Evolutionary conservation across 2,113 vertebrate species (phyloP).

Genomic region (Zosterops japonicus): DNA sequence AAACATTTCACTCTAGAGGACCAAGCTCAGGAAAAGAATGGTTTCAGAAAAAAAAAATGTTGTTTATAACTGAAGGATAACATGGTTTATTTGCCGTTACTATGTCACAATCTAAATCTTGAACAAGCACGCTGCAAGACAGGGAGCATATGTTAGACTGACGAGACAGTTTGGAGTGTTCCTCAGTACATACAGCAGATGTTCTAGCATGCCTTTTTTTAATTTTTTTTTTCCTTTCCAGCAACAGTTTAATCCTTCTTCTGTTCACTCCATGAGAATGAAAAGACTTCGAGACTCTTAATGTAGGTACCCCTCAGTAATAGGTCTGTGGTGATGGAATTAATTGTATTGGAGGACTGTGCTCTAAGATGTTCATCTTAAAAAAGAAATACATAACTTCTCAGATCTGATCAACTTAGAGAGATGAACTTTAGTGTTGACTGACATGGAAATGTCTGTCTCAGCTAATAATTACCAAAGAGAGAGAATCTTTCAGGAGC

Average conservation of each 20-base stretch:
- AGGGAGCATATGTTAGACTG: slow-evolving; percentile 51
- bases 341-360: background rate
- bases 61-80: background rate
- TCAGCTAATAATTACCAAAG: background rate
- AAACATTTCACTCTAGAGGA: background rate
- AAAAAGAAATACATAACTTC: background rate
- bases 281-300: background rate
- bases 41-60: background rate
- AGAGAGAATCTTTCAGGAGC: background rate
- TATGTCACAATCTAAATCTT: background rate
- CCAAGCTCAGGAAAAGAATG: background rate
- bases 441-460: background rate
- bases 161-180: slow-evolving; percentile 17
- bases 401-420: background rate
- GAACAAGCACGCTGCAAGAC: background rate
- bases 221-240: background rate
- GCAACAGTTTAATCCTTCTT: background rate
- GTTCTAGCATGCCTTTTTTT: background rate
- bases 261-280: background rate
- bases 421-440: background rate
- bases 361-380: background rate
- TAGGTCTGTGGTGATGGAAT: background rate
- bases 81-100: background rate
- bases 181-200: slow-evolving; percentile 19
- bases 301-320: background rate